phyloP scores from a whole-genome alignment of 2,113 vertebrate genomes.

The Phylloscopus trochilus region DNA sequence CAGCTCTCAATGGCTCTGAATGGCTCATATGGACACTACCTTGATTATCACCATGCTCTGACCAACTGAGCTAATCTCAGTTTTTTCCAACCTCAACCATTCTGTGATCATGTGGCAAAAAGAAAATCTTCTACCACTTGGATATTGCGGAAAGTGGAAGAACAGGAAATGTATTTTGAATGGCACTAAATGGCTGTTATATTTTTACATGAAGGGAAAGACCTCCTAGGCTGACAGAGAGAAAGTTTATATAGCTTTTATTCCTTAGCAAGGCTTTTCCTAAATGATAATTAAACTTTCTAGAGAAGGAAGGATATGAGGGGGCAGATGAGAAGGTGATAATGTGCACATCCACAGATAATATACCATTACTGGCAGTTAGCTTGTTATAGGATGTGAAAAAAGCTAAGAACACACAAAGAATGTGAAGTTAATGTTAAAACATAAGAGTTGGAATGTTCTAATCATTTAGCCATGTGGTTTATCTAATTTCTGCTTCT shows the following conservation, averaged over 20 bases:
- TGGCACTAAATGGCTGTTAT: not conserved
- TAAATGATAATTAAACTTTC: not conserved
- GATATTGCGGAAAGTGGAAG: not conserved
- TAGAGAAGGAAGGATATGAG: not conserved
- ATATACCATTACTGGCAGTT: not conserved
- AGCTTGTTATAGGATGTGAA: not conserved
- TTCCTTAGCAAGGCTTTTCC: not conserved
- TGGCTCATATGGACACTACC: not conserved
- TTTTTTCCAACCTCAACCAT: not conserved
- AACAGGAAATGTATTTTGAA: not conserved
- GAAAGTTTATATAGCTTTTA: not conserved
- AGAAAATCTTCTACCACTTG: not conserved
- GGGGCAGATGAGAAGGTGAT: not conserved
- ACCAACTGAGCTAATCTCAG: not conserved
- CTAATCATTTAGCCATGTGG: not conserved
- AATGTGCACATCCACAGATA: not conserved
- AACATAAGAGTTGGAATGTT: not conserved
- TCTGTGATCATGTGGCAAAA: not conserved
- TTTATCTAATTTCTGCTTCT: not conserved
- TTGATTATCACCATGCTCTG: not conserved
- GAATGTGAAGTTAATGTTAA: not conserved
- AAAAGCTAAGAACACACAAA: not conserved
- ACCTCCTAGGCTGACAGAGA: not conserved
- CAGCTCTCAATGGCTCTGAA: not conserved
- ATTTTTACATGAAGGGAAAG: not conserved